Evolutionary conservation across 2,113 vertebrate species (phyloP), one percentile per base, ranked within the genome.

Genomic region (Balaeniceps rex): DNA sequence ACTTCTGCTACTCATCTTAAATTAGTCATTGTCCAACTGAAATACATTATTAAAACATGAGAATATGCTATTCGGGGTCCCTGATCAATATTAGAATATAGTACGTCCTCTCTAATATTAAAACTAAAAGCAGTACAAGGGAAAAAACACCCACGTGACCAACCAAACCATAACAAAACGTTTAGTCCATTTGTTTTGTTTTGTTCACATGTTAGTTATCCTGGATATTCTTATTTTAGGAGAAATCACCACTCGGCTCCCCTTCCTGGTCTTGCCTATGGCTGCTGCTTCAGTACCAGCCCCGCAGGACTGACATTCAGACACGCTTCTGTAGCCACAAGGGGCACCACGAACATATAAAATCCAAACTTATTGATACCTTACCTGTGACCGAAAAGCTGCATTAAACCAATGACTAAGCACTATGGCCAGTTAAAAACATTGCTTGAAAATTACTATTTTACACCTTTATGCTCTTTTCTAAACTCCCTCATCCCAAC

Each of bases 41-140:
- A 97, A 68, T 34, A 19, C 71, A 92, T 97, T 61, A 97, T 82
- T 95, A 95, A 97, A 97, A 77, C 80, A 96, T 83, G 65, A 83
- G 77, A 60, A 80, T 46, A 42, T 38, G 95, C 90, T 97, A 86
- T 95, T 93, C 83, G 86, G 52, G 80, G 87, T 52, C 74, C 52
- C 42, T 63, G 71, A 89, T 94, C 91, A 92, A 79, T 66, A 83
- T 76, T 69, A 57, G 11, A 92, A 94, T 63, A 64, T 14, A 71
- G 8, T 2, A 58, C 14, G n/a, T 38, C 80, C 94, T 89, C 70
- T 89, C 60, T 16, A 38, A 68, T 36, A 76, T 11, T 85, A 80
- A 76, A 89, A 61, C 44, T 19, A 58, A 83, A 93, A 85, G 34
- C 57, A 79, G 44, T 79, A 40, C 26, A 46, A 69, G 68, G 66